Evolutionary conservation across 1,140 invertebrate species (phyloP).

Genomic region (Alviniconcha marisindica): DNA sequence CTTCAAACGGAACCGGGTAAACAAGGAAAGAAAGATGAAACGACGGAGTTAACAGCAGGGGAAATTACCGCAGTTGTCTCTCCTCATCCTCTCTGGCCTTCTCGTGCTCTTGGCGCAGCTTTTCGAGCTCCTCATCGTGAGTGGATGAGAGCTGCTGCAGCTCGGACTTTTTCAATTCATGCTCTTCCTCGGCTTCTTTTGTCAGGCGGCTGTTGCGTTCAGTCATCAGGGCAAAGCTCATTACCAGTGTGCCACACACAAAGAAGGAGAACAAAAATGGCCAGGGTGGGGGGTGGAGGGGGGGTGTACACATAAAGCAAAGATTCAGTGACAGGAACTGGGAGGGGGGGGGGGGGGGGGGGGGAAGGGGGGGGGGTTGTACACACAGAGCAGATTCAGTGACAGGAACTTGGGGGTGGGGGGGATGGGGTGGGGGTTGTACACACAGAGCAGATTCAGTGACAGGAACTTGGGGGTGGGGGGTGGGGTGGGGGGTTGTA

Average conservation of each 20-base stretch:
- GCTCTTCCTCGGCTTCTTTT: constrained; percentile 23
- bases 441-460: too few species aligned
- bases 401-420: background rate
- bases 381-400: background rate
- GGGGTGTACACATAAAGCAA: too few species aligned
- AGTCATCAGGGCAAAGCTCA: background rate
- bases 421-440: too few species aligned
- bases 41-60: background rate
- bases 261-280: too few species aligned
- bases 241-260: too few species aligned
- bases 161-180: constrained; percentile 22
- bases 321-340: too few species aligned
- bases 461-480: too few species aligned
- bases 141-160: background rate
- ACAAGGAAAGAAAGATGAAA: too few species aligned
- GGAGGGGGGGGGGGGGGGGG: background rate
- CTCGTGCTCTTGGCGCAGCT: constrained; percentile 51
- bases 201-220: constrained; percentile 35
- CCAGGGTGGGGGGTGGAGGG: too few species aligned
- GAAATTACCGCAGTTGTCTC: constrained; percentile 47
- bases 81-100: constrained; percentile 50
- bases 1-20: too few species aligned
- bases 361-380: background rate
- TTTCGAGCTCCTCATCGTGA: constrained; percentile 48
- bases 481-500: too few species aligned